Conservation (phyloP, 1,140 invertebrate species). For the Archegozetes longisetosus region DNA sequence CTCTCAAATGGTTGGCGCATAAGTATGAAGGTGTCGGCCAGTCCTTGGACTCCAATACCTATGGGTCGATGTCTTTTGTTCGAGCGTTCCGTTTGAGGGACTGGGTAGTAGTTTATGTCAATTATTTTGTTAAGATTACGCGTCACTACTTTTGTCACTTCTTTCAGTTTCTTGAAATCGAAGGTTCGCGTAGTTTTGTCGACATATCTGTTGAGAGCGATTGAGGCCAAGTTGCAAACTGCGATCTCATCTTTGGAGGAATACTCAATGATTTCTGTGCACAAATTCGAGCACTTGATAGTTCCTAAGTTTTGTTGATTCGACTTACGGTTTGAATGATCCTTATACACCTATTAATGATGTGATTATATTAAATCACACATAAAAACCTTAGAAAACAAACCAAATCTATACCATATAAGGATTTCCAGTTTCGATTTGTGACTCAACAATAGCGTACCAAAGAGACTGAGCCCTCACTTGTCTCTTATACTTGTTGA, state of each 20-base stretch:
- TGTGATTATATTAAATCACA: background rate
- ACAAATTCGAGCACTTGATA: conserved; percentile 95
- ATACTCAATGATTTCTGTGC: conserved; percentile 95
- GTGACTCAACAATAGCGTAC: conserved; percentile 84
- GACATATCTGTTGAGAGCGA: conserved; percentile 95
- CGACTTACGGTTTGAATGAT: conserved; percentile 89
- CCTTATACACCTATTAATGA: conserved; percentile 54
- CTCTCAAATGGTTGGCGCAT: conserved; percentile 77
- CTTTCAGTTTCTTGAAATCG: conserved; percentile 75
- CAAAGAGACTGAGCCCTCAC: conserved; percentile 77
- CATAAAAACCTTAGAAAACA: background rate
- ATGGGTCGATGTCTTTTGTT: conserved; percentile 90
- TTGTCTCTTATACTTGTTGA: conserved; percentile 53
- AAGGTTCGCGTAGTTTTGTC: conserved; percentile 47
- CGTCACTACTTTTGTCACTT: conserved; percentile 74
- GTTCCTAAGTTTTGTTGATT: conserved; percentile 98
- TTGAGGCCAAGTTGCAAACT: conserved; percentile 94
- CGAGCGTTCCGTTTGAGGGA: conserved; percentile 62
- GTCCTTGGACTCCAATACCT: conserved; percentile 87
- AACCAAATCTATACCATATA: conserved; percentile 54
- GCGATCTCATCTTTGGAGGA: conserved; percentile 49
- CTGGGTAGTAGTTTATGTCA: conserved; percentile 90
- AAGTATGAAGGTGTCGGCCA: conserved; percentile 90
- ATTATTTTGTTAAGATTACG: conserved; percentile 94
- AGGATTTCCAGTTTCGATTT: conserved; percentile 95